Evolutionary conservation across 2,888 invertebrate genomes (phyloP), one percentile per base, ranked within the genome.

Genomic region (Callyntrura sp.): DNA sequence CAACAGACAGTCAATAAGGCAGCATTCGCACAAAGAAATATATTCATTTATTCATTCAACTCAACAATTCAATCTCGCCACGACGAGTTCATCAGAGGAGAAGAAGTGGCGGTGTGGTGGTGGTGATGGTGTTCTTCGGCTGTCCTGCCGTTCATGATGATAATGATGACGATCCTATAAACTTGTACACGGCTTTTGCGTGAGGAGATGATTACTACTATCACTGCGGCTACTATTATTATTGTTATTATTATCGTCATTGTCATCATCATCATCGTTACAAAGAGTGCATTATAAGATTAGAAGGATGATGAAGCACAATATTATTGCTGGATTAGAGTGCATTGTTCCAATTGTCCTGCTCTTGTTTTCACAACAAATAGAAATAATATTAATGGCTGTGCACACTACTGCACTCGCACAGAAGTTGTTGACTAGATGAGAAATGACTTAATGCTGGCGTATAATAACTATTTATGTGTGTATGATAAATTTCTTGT

Each of bases 361-460:
- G 6, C n/a, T 43, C 14, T n/a, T 76, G 12, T 76, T 45, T 14
- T 48, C 23, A n/a, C 48, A 76, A 48, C 11, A 48, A 76, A n/a
- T n/a, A n/a, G n/a, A n/a, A n/a, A n/a, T n/a, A n/a, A n/a, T n/a
- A n/a, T n/a, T n/a, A n/a, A n/a, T n/a, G n/a, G n/a, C n/a, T n/a
- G n/a, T n/a, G n/a, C n/a, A n/a, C n/a, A n/a, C n/a, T n/a, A n/a
- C n/a, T n/a, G n/a, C n/a, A n/a, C n/a, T n/a, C n/a, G n/a, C n/a
- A n/a, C 20, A 76, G 28, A 9, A 51, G 57, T n/a, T 57, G 57
- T 57, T 79, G 57, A 57, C 51, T 76, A 68, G 83, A 83, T 51
- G 51, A 68, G 28, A 84, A 84, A 84, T 70, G 55, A 43, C 84
- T 70, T 84, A 45, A 65, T 68, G 83, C 68, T 68, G n/a, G 51